Evolutionary conservation across 2,797 vertebrate genomes (phyloP), one percentile per base, ranked within the genome.

Genomic region (Acestrorhynchus altus): DNA sequence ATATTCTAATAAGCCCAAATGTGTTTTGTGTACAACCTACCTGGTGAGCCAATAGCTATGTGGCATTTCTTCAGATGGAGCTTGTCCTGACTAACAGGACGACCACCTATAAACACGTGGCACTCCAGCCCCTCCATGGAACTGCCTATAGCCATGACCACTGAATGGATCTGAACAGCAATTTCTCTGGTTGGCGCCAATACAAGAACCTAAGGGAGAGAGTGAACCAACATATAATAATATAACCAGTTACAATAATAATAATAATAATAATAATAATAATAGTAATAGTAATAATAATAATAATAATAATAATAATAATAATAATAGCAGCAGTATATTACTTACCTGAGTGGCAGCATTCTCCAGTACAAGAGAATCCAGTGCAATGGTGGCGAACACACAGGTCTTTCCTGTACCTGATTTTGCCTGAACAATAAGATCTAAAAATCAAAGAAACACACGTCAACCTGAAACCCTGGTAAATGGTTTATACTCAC

Each of bases 321-420:
- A 6, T 35, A 35, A 35, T 35, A 35, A 35, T 35, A 35, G 56
- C 13, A 22, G n/a, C n/a, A n/a, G n/a, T n/a, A n/a, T n/a, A n/a
- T n/a, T n/a, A n/a, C n/a, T 2, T 84, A 97, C 98, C 95, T 99
- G 98, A 54, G 95, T 96, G 52, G 92, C 87, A 8, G 87, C 72
- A 82, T 95, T 97, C 81, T 98, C 96, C 84, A 96, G 89, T 49
- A 98, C 77, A 59, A 99, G 91, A 0, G 96, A 93, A 56, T 99
- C 98, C 85, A 99, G 87, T 0, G 98, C 97, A 42, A 99, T 89
- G 22, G 98, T 95, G 83, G 95, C 92, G 87, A 99, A 99, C 24
- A 99, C 98, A 10, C 98, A 99, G 0, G 98, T 99, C 90, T 99
- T 99, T 64, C 98, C 98, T 0, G 98, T 99, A 31, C 98, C 98